Percentiles rank a stretch among this genome's conserved stretches.
phyloP scores from a whole-genome alignment of 2,888 invertebrate genomes.

The Archaeoteleia sp. region DNA sequence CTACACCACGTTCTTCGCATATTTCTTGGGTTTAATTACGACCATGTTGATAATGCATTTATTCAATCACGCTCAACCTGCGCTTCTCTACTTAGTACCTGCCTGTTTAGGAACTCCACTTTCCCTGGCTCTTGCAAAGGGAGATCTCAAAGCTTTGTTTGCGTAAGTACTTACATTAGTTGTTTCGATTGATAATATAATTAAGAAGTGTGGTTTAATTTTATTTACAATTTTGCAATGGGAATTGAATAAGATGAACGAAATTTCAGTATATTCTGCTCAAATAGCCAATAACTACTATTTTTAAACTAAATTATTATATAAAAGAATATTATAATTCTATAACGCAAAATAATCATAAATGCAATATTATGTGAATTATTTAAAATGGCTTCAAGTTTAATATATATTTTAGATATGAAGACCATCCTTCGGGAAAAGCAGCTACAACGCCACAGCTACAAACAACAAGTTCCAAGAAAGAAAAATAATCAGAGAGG shows the following conservation, averaged over 20 bases:
- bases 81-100: constrained; percentile 96
- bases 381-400: too few species aligned
- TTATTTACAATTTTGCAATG: too few species aligned
- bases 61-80: constrained; percentile 99
- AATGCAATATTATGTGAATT: too few species aligned
- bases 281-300: too few species aligned
- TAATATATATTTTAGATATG: constrained; percentile 78
- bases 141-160: constrained; percentile 92
- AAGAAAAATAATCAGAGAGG: constrained; percentile 64
- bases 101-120: constrained; percentile 95
- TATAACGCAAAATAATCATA: too few species aligned
- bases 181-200: too few species aligned
- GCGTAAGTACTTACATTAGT: constrained; percentile 80
- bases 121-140: constrained; percentile 89
- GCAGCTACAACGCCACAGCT: constrained; percentile 58
- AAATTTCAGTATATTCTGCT: too few species aligned
- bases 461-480: constrained; percentile 57
- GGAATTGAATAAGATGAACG: too few species aligned
- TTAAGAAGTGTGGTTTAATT: too few species aligned
- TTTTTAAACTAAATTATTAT: constrained; percentile 11
- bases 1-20: constrained; percentile 92
- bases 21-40: constrained; percentile 92
- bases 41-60: constrained; percentile 99
- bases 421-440: constrained; percentile 80
- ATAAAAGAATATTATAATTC: too few species aligned